Evolutionary conservation across 2,113 vertebrate species (phyloP).

Genomic region (Xenotilapia flavipinnis): DNA sequence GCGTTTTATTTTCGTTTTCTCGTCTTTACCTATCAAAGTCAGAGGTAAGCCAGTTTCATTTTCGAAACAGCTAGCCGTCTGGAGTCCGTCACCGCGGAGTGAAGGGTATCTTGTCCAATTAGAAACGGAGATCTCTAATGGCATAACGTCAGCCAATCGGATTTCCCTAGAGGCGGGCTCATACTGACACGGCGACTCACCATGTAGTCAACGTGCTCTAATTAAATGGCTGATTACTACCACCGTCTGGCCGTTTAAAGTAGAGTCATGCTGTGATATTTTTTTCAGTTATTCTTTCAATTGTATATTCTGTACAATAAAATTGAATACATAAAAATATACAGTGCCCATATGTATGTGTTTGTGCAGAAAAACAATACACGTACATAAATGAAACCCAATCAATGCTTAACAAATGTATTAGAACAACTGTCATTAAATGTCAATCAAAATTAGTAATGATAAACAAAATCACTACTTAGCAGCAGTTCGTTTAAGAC

Average conservation of each 20-base stretch:
- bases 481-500: background rate
- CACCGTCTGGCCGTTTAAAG: constrained; percentile 8
- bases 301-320: background rate
- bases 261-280: background rate
- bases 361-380: background rate
- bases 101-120: constrained; percentile 19
- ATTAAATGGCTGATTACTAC: background rate
- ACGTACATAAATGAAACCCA: background rate
- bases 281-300: background rate
- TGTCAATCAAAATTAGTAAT: background rate
- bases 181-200: background rate
- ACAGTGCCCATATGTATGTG: background rate
- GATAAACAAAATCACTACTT: background rate
- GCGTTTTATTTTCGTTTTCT: constrained; percentile 22
- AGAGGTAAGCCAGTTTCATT: constrained; percentile 45
- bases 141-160: background rate
- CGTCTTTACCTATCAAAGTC: background rate
- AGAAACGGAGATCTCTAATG: background rate
- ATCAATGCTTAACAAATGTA: background rate
- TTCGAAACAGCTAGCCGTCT: constrained; percentile 31
- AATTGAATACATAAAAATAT: background rate
- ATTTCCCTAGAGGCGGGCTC: background rate
- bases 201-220: background rate
- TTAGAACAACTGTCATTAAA: background rate
- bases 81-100: background rate